Evolutionary conservation across 2,888 invertebrate species (phyloP).

Genomic region (Oegoconia quadripuncta): DNA sequence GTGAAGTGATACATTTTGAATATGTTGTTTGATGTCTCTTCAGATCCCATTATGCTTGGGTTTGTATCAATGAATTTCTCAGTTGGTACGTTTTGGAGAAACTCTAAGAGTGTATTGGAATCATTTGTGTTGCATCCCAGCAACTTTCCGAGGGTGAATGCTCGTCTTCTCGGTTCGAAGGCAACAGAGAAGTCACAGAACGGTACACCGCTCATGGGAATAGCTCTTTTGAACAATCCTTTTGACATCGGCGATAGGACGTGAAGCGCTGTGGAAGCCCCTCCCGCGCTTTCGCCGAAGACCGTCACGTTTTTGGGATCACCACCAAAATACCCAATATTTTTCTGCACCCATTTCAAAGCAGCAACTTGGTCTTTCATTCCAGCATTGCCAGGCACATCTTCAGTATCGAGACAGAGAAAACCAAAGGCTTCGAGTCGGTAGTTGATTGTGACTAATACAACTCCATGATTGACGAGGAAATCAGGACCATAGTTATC

Average conservation of each 20-base stretch:
- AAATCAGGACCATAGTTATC: slow-evolving; percentile 44
- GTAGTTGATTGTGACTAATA: slow-evolving; percentile 49
- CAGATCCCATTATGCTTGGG: slow-evolving; percentile 29
- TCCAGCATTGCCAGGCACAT: slow-evolving; percentile 80
- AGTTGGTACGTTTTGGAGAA: slow-evolving; percentile 30
- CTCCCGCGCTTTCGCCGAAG: slow-evolving; percentile 50
- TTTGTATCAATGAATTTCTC: slow-evolving; percentile 23
- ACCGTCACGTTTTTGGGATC: slow-evolving; percentile 40
- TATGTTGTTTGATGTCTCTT: slow-evolving; percentile 30
- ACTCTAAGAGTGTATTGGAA: slow-evolving; percentile 27
- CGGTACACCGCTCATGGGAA: slow-evolving; percentile 45
- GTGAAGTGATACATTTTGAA: slow-evolving; percentile 40
- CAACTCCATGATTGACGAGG: slow-evolving; percentile 36
- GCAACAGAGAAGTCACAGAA: slow-evolving; percentile 28
- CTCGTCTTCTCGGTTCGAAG: slow-evolving; percentile 26
- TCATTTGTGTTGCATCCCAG: slow-evolving; percentile 30
- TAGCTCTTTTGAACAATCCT: slow-evolving; percentile 43
- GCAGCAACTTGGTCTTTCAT: slow-evolving; percentile 58
- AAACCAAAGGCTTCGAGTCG: slow-evolving; percentile 75
- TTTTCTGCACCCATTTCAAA: slow-evolving; percentile 41
- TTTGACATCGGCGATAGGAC: slow-evolving; percentile 47
- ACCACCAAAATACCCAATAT: slow-evolving; percentile 42
- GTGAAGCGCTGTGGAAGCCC: slow-evolving; percentile 32
- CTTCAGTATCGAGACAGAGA: slow-evolving; percentile 66
- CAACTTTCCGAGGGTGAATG: slow-evolving; percentile 27